A percentile compares a stretch with the other conserved stretches of the same genome.
phyloP scores from a whole-genome alignment of 2,113 vertebrate genomes.

The Sphaerodactylus townsendi region DNA sequence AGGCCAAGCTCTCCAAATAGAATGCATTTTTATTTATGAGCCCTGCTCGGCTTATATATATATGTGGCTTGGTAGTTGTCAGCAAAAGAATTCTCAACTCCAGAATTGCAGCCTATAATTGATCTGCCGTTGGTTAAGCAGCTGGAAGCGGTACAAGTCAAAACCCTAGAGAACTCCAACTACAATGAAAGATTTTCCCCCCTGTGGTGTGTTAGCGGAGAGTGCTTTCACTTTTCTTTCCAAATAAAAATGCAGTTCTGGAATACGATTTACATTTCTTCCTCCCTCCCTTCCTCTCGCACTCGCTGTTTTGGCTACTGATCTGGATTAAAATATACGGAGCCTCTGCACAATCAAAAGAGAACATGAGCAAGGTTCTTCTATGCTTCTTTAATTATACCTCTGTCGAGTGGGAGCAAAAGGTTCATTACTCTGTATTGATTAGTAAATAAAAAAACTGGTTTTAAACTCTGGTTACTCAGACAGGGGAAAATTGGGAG shows the following conservation, averaged over 20 bases:
- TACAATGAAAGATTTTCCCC: neutral
- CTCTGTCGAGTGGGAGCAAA: slow-evolving; percentile 14
- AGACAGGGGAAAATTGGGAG: neutral
- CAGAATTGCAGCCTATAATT: slow-evolving; percentile 1
- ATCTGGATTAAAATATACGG: slow-evolving; percentile 33
- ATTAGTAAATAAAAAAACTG: slow-evolving; percentile 3
- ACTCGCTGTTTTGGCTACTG: neutral
- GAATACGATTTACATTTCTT: neutral
- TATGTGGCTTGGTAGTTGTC: neutral
- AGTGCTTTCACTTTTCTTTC: neutral
- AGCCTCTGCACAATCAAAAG: slow-evolving; percentile 20
- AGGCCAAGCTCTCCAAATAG: neutral
- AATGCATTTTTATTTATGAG: neutral
- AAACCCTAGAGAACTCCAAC: neutral
- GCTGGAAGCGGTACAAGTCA: neutral
- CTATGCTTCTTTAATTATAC: slow-evolving; percentile 40
- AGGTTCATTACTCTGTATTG: slow-evolving; percentile 12
- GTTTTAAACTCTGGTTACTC: neutral
- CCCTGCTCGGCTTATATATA: neutral
- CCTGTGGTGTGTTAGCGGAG: neutral
- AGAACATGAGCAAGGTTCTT: slow-evolving; percentile 12
- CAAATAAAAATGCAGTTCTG: slow-evolving; percentile 17
- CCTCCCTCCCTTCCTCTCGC: accelerated
- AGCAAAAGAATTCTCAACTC: neutral
- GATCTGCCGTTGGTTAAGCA: slow-evolving; percentile 5